Evolutionary conservation across 2,797 vertebrate genomes (phyloP).

Genomic region (Micropoecilia bifurca): DNA sequence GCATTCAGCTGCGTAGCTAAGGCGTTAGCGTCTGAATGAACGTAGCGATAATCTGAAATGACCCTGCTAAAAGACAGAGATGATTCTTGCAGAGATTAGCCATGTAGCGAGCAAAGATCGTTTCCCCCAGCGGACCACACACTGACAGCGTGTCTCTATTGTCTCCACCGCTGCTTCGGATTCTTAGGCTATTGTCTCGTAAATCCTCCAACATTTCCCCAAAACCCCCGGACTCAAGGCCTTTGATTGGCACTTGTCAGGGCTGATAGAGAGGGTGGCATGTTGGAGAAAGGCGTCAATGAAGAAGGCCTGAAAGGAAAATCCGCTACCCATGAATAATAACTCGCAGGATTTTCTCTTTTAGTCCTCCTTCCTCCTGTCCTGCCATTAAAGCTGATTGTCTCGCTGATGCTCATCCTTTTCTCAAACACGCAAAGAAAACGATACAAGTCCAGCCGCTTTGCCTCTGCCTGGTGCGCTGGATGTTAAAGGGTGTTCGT

Average conservation of each 20-base stretch:
- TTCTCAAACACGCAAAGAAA: constrained; percentile 88
- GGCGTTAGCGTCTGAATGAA: constrained; percentile 89
- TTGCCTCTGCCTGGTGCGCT: constrained; percentile 77
- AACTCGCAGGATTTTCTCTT: constrained; percentile 84
- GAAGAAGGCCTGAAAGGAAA: constrained; percentile 84
- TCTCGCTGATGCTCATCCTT: constrained; percentile 85
- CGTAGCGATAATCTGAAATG: constrained; percentile 90
- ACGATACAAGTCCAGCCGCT: constrained; percentile 82
- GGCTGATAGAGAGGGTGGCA: constrained; percentile 88
- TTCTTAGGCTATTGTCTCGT: constrained; percentile 86
- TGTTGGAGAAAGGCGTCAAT: constrained; percentile 82
- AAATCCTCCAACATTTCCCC: constrained; percentile 84
- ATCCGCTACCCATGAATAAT: constrained; percentile 88
- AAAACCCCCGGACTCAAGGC: constrained; percentile 78
- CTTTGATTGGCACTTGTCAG: constrained; percentile 98
- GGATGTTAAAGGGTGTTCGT: constrained; percentile 61
- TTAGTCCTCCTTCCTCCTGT: constrained; percentile 58
- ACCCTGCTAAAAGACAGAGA: constrained; percentile 89
- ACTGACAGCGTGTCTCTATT: constrained; percentile 90
- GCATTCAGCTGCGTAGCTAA: constrained; percentile 90
- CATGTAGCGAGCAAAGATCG: constrained; percentile 82
- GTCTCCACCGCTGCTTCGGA: constrained; percentile 86
- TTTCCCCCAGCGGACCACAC: constrained; percentile 91
- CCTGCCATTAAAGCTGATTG: constrained; percentile 85
- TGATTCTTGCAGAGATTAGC: constrained; percentile 91